Evolutionary conservation across 2,113 vertebrate genomes (phyloP), one percentile per base, ranked within the genome.

Genomic region (Otolemur garnettii): DNA sequence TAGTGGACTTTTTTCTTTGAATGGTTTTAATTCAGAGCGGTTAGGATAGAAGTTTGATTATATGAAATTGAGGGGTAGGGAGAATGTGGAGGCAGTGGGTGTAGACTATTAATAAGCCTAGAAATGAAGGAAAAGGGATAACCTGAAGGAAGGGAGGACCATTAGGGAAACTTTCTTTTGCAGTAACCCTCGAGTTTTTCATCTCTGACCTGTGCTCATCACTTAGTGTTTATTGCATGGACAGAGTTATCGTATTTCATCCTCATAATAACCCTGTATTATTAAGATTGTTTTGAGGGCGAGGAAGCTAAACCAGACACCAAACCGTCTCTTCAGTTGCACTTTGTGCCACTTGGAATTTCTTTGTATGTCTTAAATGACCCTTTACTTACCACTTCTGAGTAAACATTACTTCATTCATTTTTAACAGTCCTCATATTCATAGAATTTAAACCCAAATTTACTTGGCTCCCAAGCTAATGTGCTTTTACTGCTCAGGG

Each of bases 21-120:
- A 38, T 96, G 91, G 53, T 97, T 97, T 94, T 91, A 71, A 81
- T 94, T 96, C 38, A 84, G 42, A 88, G 53, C 74, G 3, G 21
- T 85, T 80, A 75, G 59, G 69, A 90, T 69, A 93, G 68, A 82
- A 84, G 75, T 91, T 87, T 97, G 90, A 92, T 79, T 95, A 79
- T 78, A 45, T 86, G 80, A 96, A 96, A 95, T 93, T 91, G 90
- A 86, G 84, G 75, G 81, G 42, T 45, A n/a, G 64, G 42, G 64
- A 53, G 75, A 94, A n/a, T 77, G 14, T 87, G 60, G 64, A 83
- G 69, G 60, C 17, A 75, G 59, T 84, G 62, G n/a, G n/a, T 84
- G 35, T 83, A 80, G 91, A 69, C 59, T 96, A 53, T 75, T 92
- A 90, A 92, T 96, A 91, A 28, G 17, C 75, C 94, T 84, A 75